These are phyloP conservation scores for Ernsta delagoae DNA, from an alignment of 2,888 invertebrate species.

Conservation along the genomic window DNA sequence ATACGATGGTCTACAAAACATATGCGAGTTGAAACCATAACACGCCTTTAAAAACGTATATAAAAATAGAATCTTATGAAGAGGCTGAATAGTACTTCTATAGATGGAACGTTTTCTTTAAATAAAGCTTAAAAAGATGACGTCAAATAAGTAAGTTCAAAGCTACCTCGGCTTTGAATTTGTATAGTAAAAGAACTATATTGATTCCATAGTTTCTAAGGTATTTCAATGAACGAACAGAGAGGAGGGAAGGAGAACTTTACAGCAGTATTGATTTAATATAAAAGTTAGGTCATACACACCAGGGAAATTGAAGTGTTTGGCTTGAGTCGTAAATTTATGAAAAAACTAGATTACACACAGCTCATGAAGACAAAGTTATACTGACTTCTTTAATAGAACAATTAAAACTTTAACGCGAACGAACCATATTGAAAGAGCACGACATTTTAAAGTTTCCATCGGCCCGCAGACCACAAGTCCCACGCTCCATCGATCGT, in stretches of 20 bases:
- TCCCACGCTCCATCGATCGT: constrained; percentile 32
- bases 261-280: constrained; percentile 24
- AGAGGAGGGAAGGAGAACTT: constrained; percentile 6
- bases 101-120: constrained; percentile 8
- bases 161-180: not conserved
- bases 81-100: constrained; percentile 15
- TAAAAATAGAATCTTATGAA: constrained; percentile 14
- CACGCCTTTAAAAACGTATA: constrained; percentile 2
- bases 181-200: not conserved
- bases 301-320: not conserved
- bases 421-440: not conserved
- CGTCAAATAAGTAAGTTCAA: not conserved
- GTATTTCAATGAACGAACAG: constrained; percentile 13
- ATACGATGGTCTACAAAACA: not conserved
- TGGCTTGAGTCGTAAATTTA: not conserved
- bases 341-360: too few species aligned
- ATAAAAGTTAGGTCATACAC: constrained; percentile 16
- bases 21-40: too few species aligned
- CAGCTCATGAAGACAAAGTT: too few species aligned
- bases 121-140: not conserved
- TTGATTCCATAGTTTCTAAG: constrained; percentile 6
- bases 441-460: constrained; percentile 28
- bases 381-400: too few species aligned
- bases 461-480: constrained; percentile 22
- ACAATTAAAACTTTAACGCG: constrained; percentile 8